Base-by-base conservation (phyloP, 2,888 invertebrate species). In the Lepas anatifera region DNA sequence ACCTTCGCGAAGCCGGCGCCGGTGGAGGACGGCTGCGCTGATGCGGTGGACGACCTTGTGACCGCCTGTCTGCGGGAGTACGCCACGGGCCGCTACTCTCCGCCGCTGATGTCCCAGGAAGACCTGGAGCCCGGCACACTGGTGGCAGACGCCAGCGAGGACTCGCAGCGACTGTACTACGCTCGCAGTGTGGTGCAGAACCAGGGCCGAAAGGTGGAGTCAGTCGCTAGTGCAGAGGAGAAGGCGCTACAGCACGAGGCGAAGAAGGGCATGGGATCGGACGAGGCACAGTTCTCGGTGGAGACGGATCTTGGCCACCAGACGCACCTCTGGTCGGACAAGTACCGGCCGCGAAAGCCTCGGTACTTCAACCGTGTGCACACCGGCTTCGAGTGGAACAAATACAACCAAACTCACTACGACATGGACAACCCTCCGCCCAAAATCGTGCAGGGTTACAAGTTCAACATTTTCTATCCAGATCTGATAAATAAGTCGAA, bases 371-470 rank as follows among this genome's bases (percentile, higher is more conserved):
- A 99, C 84, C 80, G 92, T 70, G 93, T 93, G 6, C 93, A 93
- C 79, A 93, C 93, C 0, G 99, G 99, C 25, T 99, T 99, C 81
- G 99, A 99, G 78, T 99, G 99, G 99, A 99, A 99, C 83, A 99
- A 99, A 81, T 99, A 99, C 82, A 99, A 99, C 83, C 99, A 99
- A 82, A 99, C 99, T 2, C 99, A 99, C 83, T 99, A 99, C 81
- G 99, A 99, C 80, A 95, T 98, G 90, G 99, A 99, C 81, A 99
- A 99, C 83, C 99, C 99, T 68, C 99, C 99, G 13, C 99, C 99
- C 0, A 99, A 99, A 84, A 97, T 99, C 78, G 99, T 99, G 0
- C 99, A 99, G 81, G 99, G 99, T 11, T 99, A 99, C 84, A 98
- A 99, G 81, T 99, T 99, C 81, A 99, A 99, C 82, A 99, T 99